phyloP scores from a whole-genome alignment of 2,797 vertebrate species.

The Liasis olivaceus region DNA sequence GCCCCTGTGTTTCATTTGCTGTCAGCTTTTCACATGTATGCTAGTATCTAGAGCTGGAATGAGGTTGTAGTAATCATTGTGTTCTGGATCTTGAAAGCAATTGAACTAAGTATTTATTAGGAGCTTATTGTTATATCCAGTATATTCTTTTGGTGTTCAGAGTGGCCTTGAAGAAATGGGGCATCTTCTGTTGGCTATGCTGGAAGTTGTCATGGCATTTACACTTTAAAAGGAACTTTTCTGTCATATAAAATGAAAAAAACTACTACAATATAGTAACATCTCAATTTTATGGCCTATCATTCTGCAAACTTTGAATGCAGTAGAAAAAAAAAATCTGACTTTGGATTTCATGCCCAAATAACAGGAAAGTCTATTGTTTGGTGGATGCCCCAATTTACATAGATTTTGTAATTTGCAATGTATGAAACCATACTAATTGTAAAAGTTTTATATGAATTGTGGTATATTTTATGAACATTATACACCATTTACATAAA shows the following conservation, averaged over 20 bases:
- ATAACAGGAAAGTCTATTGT: not conserved
- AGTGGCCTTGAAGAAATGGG: conserved; percentile 22
- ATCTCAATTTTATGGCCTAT: not conserved
- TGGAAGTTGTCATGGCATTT: conserved; percentile 34
- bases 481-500: not conserved
- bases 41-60: conserved; percentile 28
- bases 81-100: not conserved
- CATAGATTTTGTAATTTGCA: not conserved
- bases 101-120: not conserved
- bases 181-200: conserved; percentile 39
- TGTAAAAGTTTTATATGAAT: not conserved
- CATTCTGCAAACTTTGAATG: not conserved
- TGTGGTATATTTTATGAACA: not conserved
- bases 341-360: not conserved
- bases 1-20: conserved; percentile 31
- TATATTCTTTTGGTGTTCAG: conserved; percentile 26
- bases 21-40: not conserved
- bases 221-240: conserved; percentile 16
- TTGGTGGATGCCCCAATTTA: not conserved
- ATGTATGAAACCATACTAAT: not conserved
- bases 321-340: not conserved
- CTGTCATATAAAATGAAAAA: not conserved
- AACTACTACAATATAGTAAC: not conserved
- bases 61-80: not conserved
- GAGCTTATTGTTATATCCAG: conserved; percentile 13